Conservation (phyloP, 2,113 vertebrate species). For the Cromileptes altivelis region DNA sequence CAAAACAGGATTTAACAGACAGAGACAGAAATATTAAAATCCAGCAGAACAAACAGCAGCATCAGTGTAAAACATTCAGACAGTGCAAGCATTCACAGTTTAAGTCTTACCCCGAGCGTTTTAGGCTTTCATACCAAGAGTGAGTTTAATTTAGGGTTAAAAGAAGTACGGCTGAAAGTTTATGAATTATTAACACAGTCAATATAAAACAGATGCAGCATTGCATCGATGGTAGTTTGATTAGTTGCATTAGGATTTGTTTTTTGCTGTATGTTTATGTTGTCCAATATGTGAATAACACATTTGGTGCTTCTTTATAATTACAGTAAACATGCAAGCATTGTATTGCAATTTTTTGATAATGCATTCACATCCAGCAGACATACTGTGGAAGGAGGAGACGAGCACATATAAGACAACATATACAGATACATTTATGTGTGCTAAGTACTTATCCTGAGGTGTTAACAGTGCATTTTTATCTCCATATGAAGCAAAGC, state of each 20-base stretch:
- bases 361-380: too few relatives aligned
- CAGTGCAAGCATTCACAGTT: not conserved
- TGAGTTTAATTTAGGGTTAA: not conserved
- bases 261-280: not conserved
- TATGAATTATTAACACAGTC: not conserved
- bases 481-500: not conserved
- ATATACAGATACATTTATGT: not conserved
- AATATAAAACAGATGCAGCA: not conserved
- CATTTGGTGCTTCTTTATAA: not conserved
- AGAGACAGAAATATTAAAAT: not conserved
- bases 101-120: not conserved
- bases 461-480: not conserved
- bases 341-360: too few relatives aligned
- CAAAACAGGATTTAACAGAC: conserved; percentile 16
- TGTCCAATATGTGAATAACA: not conserved
- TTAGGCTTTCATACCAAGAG: not conserved
- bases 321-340: not conserved
- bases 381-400: not conserved
- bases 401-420: not conserved
- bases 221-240: not conserved
- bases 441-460: not conserved
- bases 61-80: not conserved
- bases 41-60: not conserved
- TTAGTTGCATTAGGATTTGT: not conserved
- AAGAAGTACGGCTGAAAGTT: not conserved